Evolutionary conservation across 2,797 vertebrate species (phyloP).

Genomic region (Clarias pachynema): DNA sequence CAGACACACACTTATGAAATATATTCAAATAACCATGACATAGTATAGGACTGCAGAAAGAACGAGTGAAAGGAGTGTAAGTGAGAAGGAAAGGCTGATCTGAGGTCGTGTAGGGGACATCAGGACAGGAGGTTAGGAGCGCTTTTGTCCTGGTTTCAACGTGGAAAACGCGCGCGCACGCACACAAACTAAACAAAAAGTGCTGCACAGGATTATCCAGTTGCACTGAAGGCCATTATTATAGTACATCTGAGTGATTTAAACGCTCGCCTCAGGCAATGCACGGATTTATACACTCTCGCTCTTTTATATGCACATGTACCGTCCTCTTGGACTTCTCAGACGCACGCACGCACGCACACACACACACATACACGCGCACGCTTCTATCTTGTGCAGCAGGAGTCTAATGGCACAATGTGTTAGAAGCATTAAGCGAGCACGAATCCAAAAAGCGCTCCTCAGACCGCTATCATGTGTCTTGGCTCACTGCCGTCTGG

Average conservation of each 20-base stretch:
- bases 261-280: neutral
- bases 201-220: constrained; percentile 7
- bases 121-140: constrained; percentile 44
- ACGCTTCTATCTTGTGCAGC: constrained; percentile 62
- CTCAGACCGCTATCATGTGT: constrained; percentile 73
- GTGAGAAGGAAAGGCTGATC: constrained; percentile 18
- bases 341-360: constrained; percentile 28
- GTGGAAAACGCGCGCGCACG: neutral
- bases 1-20: constrained; percentile 1
- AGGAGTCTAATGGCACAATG: constrained; percentile 76
- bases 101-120: constrained; percentile 36
- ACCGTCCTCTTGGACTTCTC: neutral
- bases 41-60: constrained; percentile 7
- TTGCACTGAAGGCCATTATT: neutral
- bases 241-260: constrained; percentile 4
- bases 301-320: neutral
- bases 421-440: constrained; percentile 84
- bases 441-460: constrained; percentile 73
- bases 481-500: constrained; percentile 76
- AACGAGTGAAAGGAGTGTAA: neutral
- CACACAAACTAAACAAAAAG: neutral
- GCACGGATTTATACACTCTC: neutral
- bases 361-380: constrained; percentile 29
- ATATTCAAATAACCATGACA: constrained; percentile 36
- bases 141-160: constrained; percentile 62